Conservation (phyloP, 2,888 invertebrate species). For the Cataglyphis livida region DNA sequence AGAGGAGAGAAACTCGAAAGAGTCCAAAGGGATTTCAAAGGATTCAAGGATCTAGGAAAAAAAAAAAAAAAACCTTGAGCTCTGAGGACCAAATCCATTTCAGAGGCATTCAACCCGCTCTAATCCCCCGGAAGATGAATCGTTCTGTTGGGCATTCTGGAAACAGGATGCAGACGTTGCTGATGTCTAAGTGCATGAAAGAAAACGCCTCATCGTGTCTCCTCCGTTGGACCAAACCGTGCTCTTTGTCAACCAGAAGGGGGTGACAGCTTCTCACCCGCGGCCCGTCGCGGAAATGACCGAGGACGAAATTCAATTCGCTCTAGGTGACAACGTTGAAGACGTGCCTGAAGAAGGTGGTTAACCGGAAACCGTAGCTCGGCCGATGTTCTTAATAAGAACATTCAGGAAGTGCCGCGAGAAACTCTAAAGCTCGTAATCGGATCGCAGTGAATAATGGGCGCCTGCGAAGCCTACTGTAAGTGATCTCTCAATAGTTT, state of each 20-base stretch:
- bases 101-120: conserved; percentile 66
- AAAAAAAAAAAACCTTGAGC: conserved; percentile 13
- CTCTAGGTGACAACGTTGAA: conserved; percentile 36
- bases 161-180: conserved; percentile 67
- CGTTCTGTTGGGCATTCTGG: conserved; percentile 75
- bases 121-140: conserved; percentile 81
- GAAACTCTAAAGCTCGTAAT: conserved; percentile 48
- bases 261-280: conserved; percentile 30
- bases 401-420: conserved; percentile 32
- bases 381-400: conserved; percentile 51
- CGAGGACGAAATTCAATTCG: conserved; percentile 70
- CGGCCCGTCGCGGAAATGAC: conserved; percentile 63
- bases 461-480: conserved; percentile 31
- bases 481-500: conserved; percentile 45
- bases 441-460: conserved; percentile 51
- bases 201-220: conserved; percentile 64
- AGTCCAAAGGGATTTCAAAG: conserved; percentile 14
- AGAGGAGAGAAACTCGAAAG: not conserved
- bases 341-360: conserved; percentile 42
- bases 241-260: conserved; percentile 57
- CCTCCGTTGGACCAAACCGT: conserved; percentile 24
- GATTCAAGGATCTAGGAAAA: conserved; percentile 10
- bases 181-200: conserved; percentile 69
- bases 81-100: conserved; percentile 47
- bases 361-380: conserved; percentile 49